Evolutionary conservation across 2,888 invertebrate genomes (phyloP), one percentile per base, ranked within the genome.

Genomic region (Leuctra nigra): DNA sequence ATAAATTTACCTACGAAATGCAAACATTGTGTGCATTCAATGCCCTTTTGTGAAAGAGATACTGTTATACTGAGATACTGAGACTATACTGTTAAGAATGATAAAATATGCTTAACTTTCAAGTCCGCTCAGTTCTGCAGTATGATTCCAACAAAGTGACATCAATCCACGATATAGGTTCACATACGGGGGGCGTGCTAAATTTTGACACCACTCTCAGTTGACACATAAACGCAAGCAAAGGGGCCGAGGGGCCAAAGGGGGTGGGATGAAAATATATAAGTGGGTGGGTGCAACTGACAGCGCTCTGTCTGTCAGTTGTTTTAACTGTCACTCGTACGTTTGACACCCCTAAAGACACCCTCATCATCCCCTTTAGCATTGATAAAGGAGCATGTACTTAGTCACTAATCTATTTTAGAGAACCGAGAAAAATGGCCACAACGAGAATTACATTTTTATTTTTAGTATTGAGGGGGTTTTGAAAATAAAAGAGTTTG

Each of bases 361-460:
- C 35, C 22, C 16, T 13, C n/a, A n/a, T n/a, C n/a, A n/a, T n/a
- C n/a, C n/a, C n/a, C n/a, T n/a, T n/a, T n/a, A n/a, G n/a, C n/a
- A n/a, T n/a, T n/a, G n/a, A 29, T 29, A 29, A 6, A 29, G 11
- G 13, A 38, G n/a, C n/a, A n/a, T n/a, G n/a, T n/a, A n/a, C n/a
- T n/a, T n/a, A n/a, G 4, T 38, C 41, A 33, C 50, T 50, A 33
- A 50, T 50, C 50, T 18, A 33, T 50, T 50, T 50, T 18, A 13
- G 44, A 44, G 18, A 50, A 33, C 50, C 50, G 50, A 50, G 50
- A 50, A 18, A n/a, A n/a, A n/a, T n/a, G n/a, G n/a, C n/a, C n/a
- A n/a, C n/a, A n/a, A n/a, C 14, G 13, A 50, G 16, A 50, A 50
- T 50, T 35, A 50, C 11, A 50, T 50, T 50, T 50, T 50, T 50